Conservation (phyloP, 2,888 invertebrate species). For the Galerucella pusilla region DNA sequence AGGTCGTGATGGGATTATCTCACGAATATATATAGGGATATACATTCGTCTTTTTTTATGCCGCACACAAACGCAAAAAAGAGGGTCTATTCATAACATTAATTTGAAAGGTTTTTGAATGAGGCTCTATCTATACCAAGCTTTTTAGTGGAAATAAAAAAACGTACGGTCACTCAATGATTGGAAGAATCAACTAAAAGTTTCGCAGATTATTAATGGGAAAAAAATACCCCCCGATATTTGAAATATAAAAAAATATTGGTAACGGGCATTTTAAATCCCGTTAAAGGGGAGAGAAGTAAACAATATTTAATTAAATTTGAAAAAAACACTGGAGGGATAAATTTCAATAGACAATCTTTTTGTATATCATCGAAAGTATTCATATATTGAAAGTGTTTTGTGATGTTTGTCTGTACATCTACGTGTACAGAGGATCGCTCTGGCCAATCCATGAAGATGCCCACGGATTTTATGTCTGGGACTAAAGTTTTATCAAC, state of each 20-base stretch:
- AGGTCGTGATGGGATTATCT: conserved; percentile 28
- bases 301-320: neutral
- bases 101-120: conserved; percentile 40
- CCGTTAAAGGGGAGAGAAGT: neutral
- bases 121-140: conserved; percentile 25
- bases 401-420: too few species aligned
- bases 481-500: too few species aligned
- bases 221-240: conserved; percentile 8
- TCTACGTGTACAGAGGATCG: too few species aligned
- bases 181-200: conserved; percentile 26
- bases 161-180: conserved; percentile 32
- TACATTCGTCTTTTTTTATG: conserved; percentile 15
- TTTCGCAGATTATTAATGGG: conserved; percentile 27
- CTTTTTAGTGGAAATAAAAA: conserved; percentile 19
- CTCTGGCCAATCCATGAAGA: too few species aligned
- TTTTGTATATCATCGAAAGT: too few species aligned
- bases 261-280: neutral
- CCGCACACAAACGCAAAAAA: conserved; percentile 20
- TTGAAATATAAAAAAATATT: neutral
- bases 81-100: conserved; percentile 30
- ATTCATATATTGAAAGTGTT: too few species aligned
- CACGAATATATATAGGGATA: conserved; percentile 25
- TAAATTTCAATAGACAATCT: too few species aligned
- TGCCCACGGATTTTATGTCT: too few species aligned
- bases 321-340: neutral